Conservation (phyloP, 2,113 vertebrate genomes). For the Scortum barcoo region DNA sequence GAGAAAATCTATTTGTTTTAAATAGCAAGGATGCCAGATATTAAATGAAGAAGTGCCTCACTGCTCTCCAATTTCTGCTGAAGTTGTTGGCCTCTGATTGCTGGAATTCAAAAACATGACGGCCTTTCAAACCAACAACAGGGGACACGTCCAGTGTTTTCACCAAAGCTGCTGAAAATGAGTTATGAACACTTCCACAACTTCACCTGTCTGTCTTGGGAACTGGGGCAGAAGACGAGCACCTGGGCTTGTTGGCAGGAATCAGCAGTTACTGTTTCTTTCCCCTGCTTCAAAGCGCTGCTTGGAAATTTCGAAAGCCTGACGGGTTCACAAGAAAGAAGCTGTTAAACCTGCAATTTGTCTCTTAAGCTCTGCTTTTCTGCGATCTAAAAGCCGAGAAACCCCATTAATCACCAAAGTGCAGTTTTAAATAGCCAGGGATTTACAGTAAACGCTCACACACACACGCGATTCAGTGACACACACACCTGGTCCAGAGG, state of each 20-base stretch:
- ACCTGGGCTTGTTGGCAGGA: conserved; percentile 51
- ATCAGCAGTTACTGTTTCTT: neutral
- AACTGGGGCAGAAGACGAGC: conserved; percentile 37
- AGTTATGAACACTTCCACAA: neutral
- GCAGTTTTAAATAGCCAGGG: conserved; percentile 21
- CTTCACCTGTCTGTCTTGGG: conserved; percentile 21
- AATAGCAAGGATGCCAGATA: neutral
- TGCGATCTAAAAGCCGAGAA: conserved; percentile 20
- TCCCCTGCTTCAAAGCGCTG: conserved; percentile 14
- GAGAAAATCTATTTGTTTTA: neutral
- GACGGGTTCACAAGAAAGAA: conserved; percentile 30
- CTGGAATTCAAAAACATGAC: neutral
- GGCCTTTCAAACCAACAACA: no score
- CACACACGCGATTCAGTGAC: neutral
- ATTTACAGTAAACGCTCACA: conserved; percentile 40
- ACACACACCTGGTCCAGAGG: conserved; percentile 27
- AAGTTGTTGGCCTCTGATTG: neutral
- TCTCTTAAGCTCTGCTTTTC: neutral
- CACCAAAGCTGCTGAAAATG: neutral
- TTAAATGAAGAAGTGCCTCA: neutral
- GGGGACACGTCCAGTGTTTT: neutral
- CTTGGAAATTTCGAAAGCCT: conserved; percentile 31
- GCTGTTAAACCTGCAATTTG: conserved; percentile 26
- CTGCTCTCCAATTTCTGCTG: neutral
- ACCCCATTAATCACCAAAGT: conserved; percentile 23